Conservation (phyloP, 1,140 invertebrate species). For the Bombus pascuorum region DNA sequence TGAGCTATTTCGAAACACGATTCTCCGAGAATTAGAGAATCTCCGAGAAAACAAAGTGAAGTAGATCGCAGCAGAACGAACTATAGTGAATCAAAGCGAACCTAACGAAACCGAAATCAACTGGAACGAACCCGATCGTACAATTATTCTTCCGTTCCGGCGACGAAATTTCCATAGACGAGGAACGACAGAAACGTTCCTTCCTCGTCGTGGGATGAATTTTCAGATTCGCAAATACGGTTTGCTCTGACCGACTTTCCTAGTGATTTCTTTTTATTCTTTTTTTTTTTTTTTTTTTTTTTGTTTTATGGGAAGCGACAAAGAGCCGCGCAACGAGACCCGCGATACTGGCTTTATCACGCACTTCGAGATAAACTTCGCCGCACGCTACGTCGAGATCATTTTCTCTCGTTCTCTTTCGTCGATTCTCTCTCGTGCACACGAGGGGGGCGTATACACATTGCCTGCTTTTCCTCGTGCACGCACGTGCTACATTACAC, state of each 20-base stretch:
- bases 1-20: not conserved
- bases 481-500: slow-evolving; percentile 42
- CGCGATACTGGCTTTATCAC: slow-evolving; percentile 69
- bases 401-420: not conserved
- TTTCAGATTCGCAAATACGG: too few species aligned
- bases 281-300: not conserved
- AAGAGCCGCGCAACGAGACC: slow-evolving; percentile 15
- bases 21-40: not conserved
- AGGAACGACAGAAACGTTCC: too few species aligned
- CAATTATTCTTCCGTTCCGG: not conserved
- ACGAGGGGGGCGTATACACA: slow-evolving; percentile 43
- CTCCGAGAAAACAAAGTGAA: not conserved
- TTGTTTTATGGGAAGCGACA: slow-evolving; percentile 7
- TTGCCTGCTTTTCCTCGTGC: slow-evolving; percentile 26
- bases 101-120: not conserved
- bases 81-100: not conserved
- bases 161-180: not conserved
- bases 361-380: slow-evolving; percentile 63
- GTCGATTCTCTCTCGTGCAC: slow-evolving; percentile 17
- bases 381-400: slow-evolving; percentile 23
- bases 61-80: not conserved
- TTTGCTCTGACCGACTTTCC: not conserved
- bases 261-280: not conserved
- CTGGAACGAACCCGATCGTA: not conserved
- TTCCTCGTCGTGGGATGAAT: too few species aligned